phyloP scores from a whole-genome alignment of 1,140 invertebrate genomes.

The Anagrus nilaparvatae region DNA sequence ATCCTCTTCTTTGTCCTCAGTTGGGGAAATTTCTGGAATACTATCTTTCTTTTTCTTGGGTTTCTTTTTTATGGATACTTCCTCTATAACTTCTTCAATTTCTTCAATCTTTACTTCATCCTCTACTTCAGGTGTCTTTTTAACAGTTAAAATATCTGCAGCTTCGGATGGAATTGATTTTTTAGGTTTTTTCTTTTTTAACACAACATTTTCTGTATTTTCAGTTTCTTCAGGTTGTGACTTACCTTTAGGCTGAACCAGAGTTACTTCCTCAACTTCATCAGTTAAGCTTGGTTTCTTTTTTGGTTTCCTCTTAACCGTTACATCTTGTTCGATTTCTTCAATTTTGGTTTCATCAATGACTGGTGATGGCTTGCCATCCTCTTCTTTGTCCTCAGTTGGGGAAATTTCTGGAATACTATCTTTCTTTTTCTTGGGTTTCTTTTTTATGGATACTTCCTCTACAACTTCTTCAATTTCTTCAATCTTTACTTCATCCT shows the following conservation, averaged over 20 bases:
- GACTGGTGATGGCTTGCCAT: slow-evolving; percentile 22
- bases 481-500: slow-evolving; percentile 15
- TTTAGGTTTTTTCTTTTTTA: slow-evolving; percentile 38
- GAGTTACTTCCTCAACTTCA: slow-evolving; percentile 24
- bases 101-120: slow-evolving; percentile 16
- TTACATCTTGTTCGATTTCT: slow-evolving; percentile 19
- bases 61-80: slow-evolving; percentile 16
- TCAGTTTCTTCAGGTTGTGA: too few species aligned
- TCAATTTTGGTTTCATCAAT: slow-evolving; percentile 26
- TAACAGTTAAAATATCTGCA: slow-evolving; percentile 26
- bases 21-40: too few species aligned
- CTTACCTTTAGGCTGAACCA: too few species aligned
- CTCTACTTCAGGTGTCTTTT: slow-evolving; percentile 25
- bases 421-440: slow-evolving; percentile 17
- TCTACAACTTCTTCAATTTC: slow-evolving; percentile 16
- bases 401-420: slow-evolving; percentile 15
- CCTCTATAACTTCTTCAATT: slow-evolving; percentile 17
- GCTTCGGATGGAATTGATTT: slow-evolving; percentile 28
- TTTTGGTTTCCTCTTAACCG: slow-evolving; percentile 19
- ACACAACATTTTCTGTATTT: slow-evolving; percentile 25
- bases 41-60: slow-evolving; percentile 9
- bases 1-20: too few species aligned
- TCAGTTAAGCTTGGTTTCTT: slow-evolving; percentile 15
- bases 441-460: slow-evolving; percentile 18
- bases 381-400: slow-evolving; percentile 25